phyloP scores from a whole-genome alignment of 1,140 invertebrate genomes.

The Drosophila biarmipes region DNA sequence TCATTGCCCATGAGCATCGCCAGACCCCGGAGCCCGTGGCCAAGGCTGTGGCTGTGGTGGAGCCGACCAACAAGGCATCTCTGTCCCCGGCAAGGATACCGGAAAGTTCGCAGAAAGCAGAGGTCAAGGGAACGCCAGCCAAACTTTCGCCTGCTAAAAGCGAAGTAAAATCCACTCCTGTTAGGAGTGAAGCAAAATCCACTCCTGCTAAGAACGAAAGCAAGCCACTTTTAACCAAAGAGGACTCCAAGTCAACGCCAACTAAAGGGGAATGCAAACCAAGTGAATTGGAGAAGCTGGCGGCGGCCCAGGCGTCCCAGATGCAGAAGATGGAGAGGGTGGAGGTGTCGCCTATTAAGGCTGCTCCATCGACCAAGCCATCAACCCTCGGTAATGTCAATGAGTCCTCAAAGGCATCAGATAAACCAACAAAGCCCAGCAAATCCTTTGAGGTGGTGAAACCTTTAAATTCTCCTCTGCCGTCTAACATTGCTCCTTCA shows the following conservation, averaged over 20 bases:
- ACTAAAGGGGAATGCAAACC: conserved; percentile 5
- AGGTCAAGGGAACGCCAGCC: conserved; percentile 4
- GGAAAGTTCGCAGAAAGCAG: background rate
- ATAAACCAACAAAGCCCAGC: conserved; percentile 21
- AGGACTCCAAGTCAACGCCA: conserved; percentile 10
- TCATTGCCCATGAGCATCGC: conserved; percentile 42
- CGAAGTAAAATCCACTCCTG: conserved; percentile 3
- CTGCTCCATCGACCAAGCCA: background rate
- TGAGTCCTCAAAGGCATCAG: background rate
- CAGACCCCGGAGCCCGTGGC: conserved; percentile 11
- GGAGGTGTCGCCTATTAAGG: conserved; percentile 1
- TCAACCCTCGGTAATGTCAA: background rate
- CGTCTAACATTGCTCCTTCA: conserved; percentile 12
- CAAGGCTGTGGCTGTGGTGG: conserved; percentile 66
- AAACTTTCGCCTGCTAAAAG: conserved; percentile 5
- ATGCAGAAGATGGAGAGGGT: conserved; percentile 7
- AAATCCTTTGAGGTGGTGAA: conserved; percentile 54
- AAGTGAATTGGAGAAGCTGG: conserved; percentile 61
- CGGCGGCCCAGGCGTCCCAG: conserved; percentile 13
- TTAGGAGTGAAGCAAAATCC: conserved; percentile 5
- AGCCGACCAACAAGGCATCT: conserved; percentile 54
- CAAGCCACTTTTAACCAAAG: conserved; percentile 21
- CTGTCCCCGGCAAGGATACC: conserved; percentile 46
- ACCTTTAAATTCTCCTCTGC: conserved; percentile 30
- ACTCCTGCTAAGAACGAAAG: conserved; percentile 6